A percentile compares a stretch with the other conserved stretches of the same genome.
Evolutionary conservation across 1,140 invertebrate genomes (phyloP).

Genomic region (Drosophila paulistorum): DNA sequence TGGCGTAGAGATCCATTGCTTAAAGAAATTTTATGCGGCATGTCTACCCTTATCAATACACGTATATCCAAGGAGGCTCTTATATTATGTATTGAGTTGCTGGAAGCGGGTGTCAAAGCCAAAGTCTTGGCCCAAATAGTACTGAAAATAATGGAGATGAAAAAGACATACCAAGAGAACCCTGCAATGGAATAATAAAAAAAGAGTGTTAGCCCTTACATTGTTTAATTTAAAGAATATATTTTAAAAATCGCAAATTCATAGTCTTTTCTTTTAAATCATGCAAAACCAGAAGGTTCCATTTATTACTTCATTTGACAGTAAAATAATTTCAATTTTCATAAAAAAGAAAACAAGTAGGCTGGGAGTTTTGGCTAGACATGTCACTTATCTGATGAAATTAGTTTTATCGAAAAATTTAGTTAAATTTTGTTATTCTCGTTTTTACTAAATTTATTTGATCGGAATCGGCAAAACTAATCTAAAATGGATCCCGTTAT

Average conservation of each 20-base stretch:
- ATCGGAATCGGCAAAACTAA: not conserved
- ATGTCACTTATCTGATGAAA: no score
- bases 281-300: no score
- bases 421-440: not conserved
- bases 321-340: no score
- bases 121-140: not conserved
- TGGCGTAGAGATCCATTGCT: not conserved
- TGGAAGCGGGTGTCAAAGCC: not conserved
- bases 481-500: not conserved
- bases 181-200: no score
- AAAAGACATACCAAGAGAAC: not conserved
- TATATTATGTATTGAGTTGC: not conserved
- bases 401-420: not conserved
- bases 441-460: slow-evolving; percentile 7
- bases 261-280: no score
- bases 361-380: no score
- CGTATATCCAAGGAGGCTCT: not conserved
- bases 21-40: not conserved
- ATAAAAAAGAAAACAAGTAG: no score
- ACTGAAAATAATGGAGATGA: not conserved
- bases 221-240: no score
- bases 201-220: no score
- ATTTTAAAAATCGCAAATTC: no score
- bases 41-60: not conserved
- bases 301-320: no score